Conservation (phyloP, 2,797 vertebrate species). For the Orientallactaga sibirica region DNA sequence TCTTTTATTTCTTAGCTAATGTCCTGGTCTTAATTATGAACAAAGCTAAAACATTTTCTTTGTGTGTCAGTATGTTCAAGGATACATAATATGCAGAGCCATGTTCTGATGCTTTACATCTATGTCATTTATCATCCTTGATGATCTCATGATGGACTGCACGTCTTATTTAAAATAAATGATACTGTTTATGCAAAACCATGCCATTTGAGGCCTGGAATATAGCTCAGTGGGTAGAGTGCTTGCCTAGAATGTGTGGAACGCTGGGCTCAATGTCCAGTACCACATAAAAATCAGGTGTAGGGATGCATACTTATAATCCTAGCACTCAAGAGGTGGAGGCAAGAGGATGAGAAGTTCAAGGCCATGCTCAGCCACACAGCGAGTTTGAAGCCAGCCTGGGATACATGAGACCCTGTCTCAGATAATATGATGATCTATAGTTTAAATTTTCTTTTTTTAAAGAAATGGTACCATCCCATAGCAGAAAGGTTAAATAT, state of each 20-base stretch:
- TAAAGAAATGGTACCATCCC: neutral
- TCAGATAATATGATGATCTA: too few species aligned
- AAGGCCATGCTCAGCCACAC: too few species aligned
- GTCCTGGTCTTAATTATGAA: neutral
- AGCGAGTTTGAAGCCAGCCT: too few species aligned
- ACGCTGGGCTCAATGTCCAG: too few species aligned
- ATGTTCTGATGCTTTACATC: neutral
- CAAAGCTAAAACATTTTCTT: conserved; percentile 1
- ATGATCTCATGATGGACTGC: neutral
- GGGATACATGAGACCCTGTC: too few species aligned
- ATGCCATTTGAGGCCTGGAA: neutral
- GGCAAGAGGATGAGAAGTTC: too few species aligned
- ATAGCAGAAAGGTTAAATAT: neutral
- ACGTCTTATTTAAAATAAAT: conserved; percentile 3
- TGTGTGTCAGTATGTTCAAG: neutral
- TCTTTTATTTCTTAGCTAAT: neutral
- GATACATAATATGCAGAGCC: neutral
- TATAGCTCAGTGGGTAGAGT: too few species aligned
- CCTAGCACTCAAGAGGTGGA: too few species aligned
- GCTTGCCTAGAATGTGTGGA: too few species aligned
- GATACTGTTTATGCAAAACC: neutral
- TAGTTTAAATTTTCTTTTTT: neutral
- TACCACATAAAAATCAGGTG: too few species aligned
- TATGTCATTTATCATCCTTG: neutral
- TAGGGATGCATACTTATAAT: too few species aligned